Base-by-base conservation (phyloP, 53 echinoderm and acorn worm genomes). In the Temnopleurus reevesii region DNA sequence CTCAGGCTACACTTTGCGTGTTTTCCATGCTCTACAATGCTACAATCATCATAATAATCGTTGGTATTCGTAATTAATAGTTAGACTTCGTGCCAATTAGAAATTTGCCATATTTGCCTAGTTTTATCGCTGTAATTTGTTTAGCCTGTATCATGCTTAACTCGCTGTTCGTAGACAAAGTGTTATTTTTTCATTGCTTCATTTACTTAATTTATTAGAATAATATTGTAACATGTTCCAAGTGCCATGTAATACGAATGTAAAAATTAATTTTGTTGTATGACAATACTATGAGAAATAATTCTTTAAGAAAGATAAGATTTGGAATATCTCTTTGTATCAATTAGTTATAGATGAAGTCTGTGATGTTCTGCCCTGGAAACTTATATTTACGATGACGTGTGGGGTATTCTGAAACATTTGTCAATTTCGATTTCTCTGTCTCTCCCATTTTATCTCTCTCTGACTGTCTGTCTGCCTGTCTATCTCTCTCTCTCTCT, bases 171-270 rank as follows among this genome's bases (percentile, higher is more conserved):
- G n/a, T 41, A 41, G n/a, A 38, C 4, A n/a, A n/a, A n/a, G 21
- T 29, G 31, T 31, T 34, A 33, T 63, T 60, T 21, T 38, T 71
- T 38, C 2, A 66, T 19, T 36, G 66, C 66, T 71, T n/a, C 1
- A 71, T 71, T 19, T 71, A 71, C 71, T 8, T 71, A 71, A 41
- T 71, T 71, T 21, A 71, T 43, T 71, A 43, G 71, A 38, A 8
- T 71, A 41, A 38, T 71, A 2, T 71, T 58, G 7, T 26, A 8
- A 71, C 71, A 71, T 71, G 71, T 21, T 71, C 41, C 43, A 71
- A 71, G 71, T 71, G 71, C 71, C 71, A 71, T 71, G 71, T 43
- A 2, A 71, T 63, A 31, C 31, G 30, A 41, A 38, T 71, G 71
- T 71, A 5, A 21, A 27, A 7, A 71, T 71, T 65, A 8, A 8